Evolutionary conservation across 92 coral and sea anemone species (phyloP), one percentile per base, ranked within the genome.

Genomic region (Porites lobata): DNA sequence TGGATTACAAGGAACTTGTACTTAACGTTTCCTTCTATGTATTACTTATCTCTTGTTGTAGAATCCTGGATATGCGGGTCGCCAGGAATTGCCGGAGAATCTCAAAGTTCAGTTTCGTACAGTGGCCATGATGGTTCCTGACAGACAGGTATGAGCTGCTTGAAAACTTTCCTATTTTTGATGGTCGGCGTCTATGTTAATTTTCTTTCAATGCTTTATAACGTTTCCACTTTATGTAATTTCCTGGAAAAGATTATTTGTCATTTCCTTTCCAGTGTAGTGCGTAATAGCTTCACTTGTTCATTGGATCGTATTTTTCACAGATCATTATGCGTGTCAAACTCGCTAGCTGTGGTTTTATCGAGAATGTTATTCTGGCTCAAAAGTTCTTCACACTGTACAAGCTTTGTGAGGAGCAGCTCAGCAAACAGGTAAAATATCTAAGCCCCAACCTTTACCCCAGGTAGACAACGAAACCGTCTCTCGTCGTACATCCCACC

Each of bases 31-130:
- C 2, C 19, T 43, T 79, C 2, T 38, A 8, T 43, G n/a, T 8
- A 32, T 17, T 13, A 26, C 50, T 73, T 19, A 56, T 69, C 8
- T 32, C 74, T 32, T 75, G 43, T 63, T 82, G 62, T 83, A 95
- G 98, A 95, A 95, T 72, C 98, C 98, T 6, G 98, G 98, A n/a
- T 95, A 95, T 80, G 98, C 98, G 47, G 98, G 98, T 21, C 94
- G 98, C 7, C 98, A 95, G 85, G 98, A 95, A 78, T 90, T 95
- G 59, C 98, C 98, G 51, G 98, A 95, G 79, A 95, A 95, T 86
- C 96, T 95, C 80, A 94, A 95, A 79, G 96, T 95, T 75, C 98
- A 95, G 94, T 95, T 95, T 79, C 96, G 98, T 53, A 95, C 98
- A 18, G 98, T 95, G 14, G 98, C 98, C 53, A 95, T 95, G 98